A percentile compares a stretch with the other conserved stretches of the same genome.
phyloP scores from a whole-genome alignment of 2,113 vertebrate species.

The Hemiscyllium ocellatum region DNA sequence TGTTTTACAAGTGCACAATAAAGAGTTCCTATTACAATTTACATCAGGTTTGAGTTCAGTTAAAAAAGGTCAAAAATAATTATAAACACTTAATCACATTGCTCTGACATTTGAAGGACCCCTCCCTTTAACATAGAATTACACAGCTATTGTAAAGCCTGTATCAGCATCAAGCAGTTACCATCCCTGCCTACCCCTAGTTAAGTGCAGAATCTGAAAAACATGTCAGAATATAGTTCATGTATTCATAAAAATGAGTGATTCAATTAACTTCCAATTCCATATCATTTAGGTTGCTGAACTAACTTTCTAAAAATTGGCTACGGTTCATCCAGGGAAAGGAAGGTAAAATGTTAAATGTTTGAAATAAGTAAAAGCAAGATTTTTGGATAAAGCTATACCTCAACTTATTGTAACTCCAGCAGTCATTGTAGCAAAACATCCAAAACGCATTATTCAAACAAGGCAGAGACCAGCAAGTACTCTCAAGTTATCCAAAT shows the following conservation, averaged over 20 bases:
- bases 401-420: neutral
- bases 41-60: neutral
- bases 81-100: neutral
- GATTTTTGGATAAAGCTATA: neutral
- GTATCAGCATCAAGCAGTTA: conserved; percentile 6
- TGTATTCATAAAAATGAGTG: neutral
- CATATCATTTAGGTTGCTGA: neutral
- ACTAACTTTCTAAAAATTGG: neutral
- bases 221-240: conserved; percentile 10
- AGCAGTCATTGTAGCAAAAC: neutral
- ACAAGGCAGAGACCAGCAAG: neutral
- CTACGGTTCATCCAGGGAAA: neutral
- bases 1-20: conserved; percentile 15
- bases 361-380: neutral
- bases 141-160: neutral
- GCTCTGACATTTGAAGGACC: neutral
- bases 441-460: conserved; percentile 4
- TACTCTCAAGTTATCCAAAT: neutral
- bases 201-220: conserved; percentile 23
- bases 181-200: neutral
- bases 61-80: neutral
- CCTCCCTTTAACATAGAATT: neutral
- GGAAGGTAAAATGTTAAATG: neutral
- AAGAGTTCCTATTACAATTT: conserved; percentile 20
- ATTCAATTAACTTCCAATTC: neutral